A percentile compares a stretch with the other conserved stretches of the same genome.
These are phyloP conservation scores for Nerophis ophidion DNA, from an alignment of 2,113 vertebrate genomes.

Conservation along the genomic window DNA sequence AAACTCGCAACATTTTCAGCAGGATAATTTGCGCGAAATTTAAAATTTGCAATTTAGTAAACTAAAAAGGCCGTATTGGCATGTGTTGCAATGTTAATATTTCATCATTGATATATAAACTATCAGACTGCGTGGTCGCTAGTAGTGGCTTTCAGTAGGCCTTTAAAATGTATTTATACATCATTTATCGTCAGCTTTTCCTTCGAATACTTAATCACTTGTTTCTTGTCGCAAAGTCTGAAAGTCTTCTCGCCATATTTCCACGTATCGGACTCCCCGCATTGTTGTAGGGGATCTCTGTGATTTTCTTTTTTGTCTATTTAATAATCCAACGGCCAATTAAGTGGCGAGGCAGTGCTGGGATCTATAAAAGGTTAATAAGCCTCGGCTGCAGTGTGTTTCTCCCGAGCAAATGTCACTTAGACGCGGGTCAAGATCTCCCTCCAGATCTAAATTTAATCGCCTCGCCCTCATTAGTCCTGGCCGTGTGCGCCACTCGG, in stretches of 20 bases:
- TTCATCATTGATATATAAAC: no score
- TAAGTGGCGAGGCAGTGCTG: slow-evolving; percentile 62
- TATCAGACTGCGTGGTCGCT: no score
- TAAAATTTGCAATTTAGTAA: no score
- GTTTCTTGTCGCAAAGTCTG: slow-evolving; percentile 9
- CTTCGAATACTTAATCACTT: no score
- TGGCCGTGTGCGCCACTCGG: slow-evolving; percentile 27
- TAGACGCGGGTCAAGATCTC: slow-evolving; percentile 78
- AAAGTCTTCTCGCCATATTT: slow-evolving; percentile 15
- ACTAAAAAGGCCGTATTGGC: no score
- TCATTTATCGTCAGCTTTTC: no score
- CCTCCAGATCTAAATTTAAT: slow-evolving; percentile 79
- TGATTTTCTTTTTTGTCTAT: slow-evolving; percentile 68
- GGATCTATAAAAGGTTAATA: slow-evolving; percentile 78
- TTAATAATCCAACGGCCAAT: slow-evolving; percentile 78
- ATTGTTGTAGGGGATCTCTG: slow-evolving; percentile 65
- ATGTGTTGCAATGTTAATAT: no score
- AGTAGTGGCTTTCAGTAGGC: no score
- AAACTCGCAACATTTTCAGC: no score
- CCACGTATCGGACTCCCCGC: slow-evolving; percentile 39
- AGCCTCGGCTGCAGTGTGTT: slow-evolving; percentile 71
- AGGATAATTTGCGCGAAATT: no score
- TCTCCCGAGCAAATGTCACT: slow-evolving; percentile 80
- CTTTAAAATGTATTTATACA: no score
- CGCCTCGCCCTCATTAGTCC: slow-evolving; percentile 76